A percentile compares a stretch with the other conserved stretches of the same genome.
These are phyloP conservation scores for Habroteleia sp. DNA, from an alignment of 2,888 invertebrate genomes.

Conservation along the genomic window DNA sequence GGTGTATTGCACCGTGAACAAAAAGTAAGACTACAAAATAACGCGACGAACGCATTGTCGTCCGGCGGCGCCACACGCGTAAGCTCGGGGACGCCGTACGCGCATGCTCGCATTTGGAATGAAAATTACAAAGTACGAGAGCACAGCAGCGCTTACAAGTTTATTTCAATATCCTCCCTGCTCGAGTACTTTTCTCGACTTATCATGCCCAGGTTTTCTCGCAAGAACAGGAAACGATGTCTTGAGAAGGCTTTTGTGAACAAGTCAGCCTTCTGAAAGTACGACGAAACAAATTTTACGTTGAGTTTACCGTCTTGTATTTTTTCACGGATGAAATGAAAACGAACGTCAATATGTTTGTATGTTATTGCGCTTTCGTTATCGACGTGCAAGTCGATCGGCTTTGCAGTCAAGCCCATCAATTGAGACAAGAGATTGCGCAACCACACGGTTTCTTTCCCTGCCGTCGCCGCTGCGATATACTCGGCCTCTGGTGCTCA, in stretches of 20 bases:
- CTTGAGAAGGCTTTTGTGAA: conserved; percentile 7
- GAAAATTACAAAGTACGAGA: no score
- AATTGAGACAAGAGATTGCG: no score
- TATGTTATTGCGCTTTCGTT: no score
- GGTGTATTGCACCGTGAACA: conserved; percentile 4
- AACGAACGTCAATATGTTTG: conserved; percentile 18
- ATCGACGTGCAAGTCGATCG: no score
- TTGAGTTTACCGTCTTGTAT: not conserved
- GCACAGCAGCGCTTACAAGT: no score
- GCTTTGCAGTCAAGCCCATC: no score
- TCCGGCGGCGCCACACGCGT: no score
- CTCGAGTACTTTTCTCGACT: conserved; percentile 5
- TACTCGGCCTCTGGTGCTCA: conserved; percentile 27
- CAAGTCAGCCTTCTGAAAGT: conserved; percentile 5
- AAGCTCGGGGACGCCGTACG: no score
- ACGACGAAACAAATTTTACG: conserved; percentile 3
- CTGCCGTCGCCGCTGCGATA: conserved; percentile 11
- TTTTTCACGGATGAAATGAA: conserved; percentile 9
- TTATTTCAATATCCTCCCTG: conserved; percentile 9
- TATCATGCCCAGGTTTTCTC: not conserved
- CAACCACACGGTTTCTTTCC: not conserved
- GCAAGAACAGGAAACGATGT: conserved; percentile 4
- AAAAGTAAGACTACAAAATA: no score
- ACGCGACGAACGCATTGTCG: no score
- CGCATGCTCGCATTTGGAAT: no score